Evolutionary conservation across 2,113 vertebrate species (phyloP), one percentile per base, ranked within the genome.

Genomic region (Apeltes quadracus): DNA sequence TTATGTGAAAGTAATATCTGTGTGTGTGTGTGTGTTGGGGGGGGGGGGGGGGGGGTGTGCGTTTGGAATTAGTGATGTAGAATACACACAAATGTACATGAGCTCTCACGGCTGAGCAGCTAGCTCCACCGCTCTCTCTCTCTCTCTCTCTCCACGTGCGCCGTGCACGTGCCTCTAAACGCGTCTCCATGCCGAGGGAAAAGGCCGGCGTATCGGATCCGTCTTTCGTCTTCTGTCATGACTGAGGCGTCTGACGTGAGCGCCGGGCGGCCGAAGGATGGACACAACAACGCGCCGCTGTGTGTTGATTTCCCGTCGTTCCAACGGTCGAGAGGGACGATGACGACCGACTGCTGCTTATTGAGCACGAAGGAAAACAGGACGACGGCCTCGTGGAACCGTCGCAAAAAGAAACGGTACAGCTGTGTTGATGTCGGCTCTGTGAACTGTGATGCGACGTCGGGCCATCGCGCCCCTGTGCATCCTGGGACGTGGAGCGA

Each of bases 381-480:
- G n/a, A n/a, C n/a, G n/a, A n/a, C n/a, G n/a, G 29, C 29, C 29
- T 29, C 29, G 29, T 29, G 29, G 29, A 29, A 29, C 29, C 29
- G 29, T 5, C 5, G 29, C 29, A 29, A 29, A 2, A 29, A 29
- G 5, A 29, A 2, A 29, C 59, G 12, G 53, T 75, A 44, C 83
- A 90, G 83, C 81, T 87, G 87, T 83, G 85, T 79, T 87, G 72
- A 83, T 53, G 79, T 81, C 64, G 69, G 69, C 61, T 73, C 79
- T 83, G 75, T 86, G 83, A 87, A 75, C 79, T 78, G 79, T n/a
- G n/a, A n/a, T n/a, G n/a, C n/a, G n/a, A n/a, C n/a, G n/a, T n/a
- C n/a, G n/a, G n/a, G n/a, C n/a, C n/a, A n/a, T n/a, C n/a, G n/a
- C n/a, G 32, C 32, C 32, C 32, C 32, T 2, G 16, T 82, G 80